Evolutionary conservation across 2,797 vertebrate genomes (phyloP).

Genomic region (Pseudotriccus pelzelni): DNA sequence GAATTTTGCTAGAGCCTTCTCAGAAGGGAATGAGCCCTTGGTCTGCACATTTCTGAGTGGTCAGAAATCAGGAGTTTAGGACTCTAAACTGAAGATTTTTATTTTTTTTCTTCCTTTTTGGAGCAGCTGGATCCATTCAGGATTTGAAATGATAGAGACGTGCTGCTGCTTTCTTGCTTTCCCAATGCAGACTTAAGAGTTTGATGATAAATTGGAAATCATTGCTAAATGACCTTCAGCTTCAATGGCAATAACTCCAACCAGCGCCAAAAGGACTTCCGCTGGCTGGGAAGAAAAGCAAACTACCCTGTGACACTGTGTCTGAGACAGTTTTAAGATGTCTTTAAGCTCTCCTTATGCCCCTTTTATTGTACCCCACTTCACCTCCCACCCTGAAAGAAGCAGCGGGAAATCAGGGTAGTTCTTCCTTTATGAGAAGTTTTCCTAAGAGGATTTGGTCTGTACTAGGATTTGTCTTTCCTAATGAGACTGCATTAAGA

Average conservation of each 20-base stretch:
- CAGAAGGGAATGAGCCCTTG: background rate
- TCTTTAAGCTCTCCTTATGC: background rate
- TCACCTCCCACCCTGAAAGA: background rate
- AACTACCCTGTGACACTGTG: background rate
- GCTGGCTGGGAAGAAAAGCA: background rate
- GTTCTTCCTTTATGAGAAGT: background rate
- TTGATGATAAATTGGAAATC: background rate
- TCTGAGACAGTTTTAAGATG: background rate
- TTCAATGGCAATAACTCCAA: background rate
- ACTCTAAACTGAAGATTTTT: background rate
- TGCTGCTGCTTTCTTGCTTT: background rate
- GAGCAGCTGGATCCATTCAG: background rate
- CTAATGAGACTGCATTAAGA: background rate
- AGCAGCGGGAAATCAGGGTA: background rate
- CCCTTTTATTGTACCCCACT: fast-evolving
- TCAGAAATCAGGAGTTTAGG: background rate
- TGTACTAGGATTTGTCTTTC: background rate
- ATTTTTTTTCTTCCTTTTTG: background rate
- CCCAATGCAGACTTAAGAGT: background rate
- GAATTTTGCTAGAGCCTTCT: background rate
- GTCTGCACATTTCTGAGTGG: background rate
- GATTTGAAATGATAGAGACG: background rate
- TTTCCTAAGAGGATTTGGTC: constrained; percentile 29
- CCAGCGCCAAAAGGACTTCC: background rate
- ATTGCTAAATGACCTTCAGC: background rate